Base-by-base conservation (phyloP, 1,140 invertebrate genomes). In the Galleria mellonella region DNA sequence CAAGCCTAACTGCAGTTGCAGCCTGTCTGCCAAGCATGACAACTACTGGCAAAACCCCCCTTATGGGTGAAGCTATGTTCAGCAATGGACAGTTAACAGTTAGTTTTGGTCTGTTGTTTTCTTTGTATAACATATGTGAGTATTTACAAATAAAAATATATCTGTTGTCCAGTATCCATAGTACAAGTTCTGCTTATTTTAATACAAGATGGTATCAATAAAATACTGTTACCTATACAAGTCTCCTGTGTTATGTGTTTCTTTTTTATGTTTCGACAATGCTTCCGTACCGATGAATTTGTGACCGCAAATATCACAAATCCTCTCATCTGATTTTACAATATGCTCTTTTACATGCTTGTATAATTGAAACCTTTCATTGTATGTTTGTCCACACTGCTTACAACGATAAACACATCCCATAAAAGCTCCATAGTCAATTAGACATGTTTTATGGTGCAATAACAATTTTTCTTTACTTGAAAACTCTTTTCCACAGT, bases 241-340 rank as follows among this genome's bases (percentile, higher is more conserved):
- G 32, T 67, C 63, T 8, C 62, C 55, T 43, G 52, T 31, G 40
- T 62, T 64, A 13, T 68, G 51, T 63, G 79, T 73, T 9, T 69
- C 55, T 10, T 62, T 70, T 11, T 51, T 77, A 54, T 84, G 81
- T 40, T 75, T 73, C 1, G 39, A 14, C 15, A 84, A 58, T 12
- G 63, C 64, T 4, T 77, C 71, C 37, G 55, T 51, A 1, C 75
- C 76, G 13, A 51, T 53, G 37, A 74, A 83, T 0, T 36, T 64
- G 9, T 75, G 76, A 0, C 74, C 76, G 52, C 81, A 85, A 23
- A 79, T 53, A 55, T 79, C 75, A 69, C 81, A 85, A 10, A 71
- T 51, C 29, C 54, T 68, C 47, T 72, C 62, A 12, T 75, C 54
- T 0, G 59, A 46, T 30, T 77, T 73, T 4, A 66, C 17, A 10